Percentiles rank a stretch among this genome's conserved stretches.
These are phyloP conservation scores for Oncorhynchus nerka DNA, from an alignment of 2,113 vertebrate species.

Conservation along the genomic window DNA sequence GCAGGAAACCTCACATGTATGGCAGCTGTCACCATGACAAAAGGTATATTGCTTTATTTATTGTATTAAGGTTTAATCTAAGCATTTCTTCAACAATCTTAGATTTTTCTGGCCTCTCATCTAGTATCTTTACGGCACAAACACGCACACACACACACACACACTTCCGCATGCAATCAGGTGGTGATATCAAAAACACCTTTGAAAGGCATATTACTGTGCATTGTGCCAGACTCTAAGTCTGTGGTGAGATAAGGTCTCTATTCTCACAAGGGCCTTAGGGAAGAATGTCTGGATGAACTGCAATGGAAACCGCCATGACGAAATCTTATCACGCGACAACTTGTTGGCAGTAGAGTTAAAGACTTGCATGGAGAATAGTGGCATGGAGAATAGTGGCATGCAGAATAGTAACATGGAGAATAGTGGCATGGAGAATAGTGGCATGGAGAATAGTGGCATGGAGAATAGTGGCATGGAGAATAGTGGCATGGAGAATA, in stretches of 20 bases:
- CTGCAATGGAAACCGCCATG: conserved; percentile 12
- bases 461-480: background rate
- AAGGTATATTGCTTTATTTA: conserved; percentile 37
- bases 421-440: conserved; percentile 18
- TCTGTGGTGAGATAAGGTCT: conserved; percentile 35
- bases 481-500: background rate
- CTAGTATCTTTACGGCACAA: conserved; percentile 47
- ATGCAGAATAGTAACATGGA: conserved; percentile 7
- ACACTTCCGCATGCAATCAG: conserved; percentile 47
- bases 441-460: background rate
- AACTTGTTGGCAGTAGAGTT: conserved; percentile 9
- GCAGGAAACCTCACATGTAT: conserved; percentile 38
- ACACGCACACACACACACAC: conserved; percentile 26
- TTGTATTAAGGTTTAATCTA: conserved; percentile 46
- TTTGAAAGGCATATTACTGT: conserved; percentile 42
- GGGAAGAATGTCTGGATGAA: conserved; percentile 20
- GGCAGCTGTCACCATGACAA: conserved; percentile 35
- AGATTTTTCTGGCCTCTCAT: conserved; percentile 53
- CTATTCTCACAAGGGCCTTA: conserved; percentile 20
- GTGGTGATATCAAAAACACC: conserved; percentile 42
- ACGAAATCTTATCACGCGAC: conserved; percentile 39
- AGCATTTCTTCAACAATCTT: background rate
- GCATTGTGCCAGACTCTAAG: conserved; percentile 34
- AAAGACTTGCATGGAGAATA: conserved; percentile 10
- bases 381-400: conserved; percentile 7